Evolutionary conservation across 2,113 vertebrate species (phyloP), one percentile per base, ranked within the genome.

Genomic region (Herpetotheres cachinnans): DNA sequence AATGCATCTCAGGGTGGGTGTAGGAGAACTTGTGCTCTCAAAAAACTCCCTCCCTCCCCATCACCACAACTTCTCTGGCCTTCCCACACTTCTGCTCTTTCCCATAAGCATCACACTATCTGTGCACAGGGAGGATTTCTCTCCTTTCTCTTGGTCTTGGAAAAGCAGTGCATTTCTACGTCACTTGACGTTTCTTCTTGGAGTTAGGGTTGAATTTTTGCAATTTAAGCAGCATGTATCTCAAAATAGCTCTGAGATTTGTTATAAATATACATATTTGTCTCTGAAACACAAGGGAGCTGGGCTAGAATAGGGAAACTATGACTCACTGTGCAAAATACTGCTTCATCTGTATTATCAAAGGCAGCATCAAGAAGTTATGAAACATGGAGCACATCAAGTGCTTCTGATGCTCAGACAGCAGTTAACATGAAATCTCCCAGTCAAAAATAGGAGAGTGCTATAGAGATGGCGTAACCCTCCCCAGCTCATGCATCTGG

Each of bases 401-500:
- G n/a, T 3, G 20, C n/a, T 47, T n/a, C 62, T 22, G 63, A 7
- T 20, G 80, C 72, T 34, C 36, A 9, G 16, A 34, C 29, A 38
- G 62, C 7, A 0, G 56, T 22, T 19, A 20, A 27, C 16, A 1
- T 2, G 3, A 44, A 42, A 16, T 10, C 50, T 58, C 44, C n/a
- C 42, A 16, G 29, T 20, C 18, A 19, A 13, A 78, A 56, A 5
- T 1, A 42, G 20, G 42, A 38, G 13, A 25, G 50, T 2, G 12
- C 19, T 27, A 32, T 8, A 24, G 54, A 27, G 54, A 24, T 1
- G 27, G 36, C 0, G 6, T 6, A 36, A 66, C 44, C 16, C 59
- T 20, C 22, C 42, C 16, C 42, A 42, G 40, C 50, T 24, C 58
- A 17, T n/a, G 1, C 24, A 11, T 5, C 40, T n/a, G 4, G 13